A percentile compares a stretch with the other conserved stretches of the same genome.
Conservation (phyloP, 35 echinoderm and acorn worm genomes). For the Apostichopus japonicus region DNA sequence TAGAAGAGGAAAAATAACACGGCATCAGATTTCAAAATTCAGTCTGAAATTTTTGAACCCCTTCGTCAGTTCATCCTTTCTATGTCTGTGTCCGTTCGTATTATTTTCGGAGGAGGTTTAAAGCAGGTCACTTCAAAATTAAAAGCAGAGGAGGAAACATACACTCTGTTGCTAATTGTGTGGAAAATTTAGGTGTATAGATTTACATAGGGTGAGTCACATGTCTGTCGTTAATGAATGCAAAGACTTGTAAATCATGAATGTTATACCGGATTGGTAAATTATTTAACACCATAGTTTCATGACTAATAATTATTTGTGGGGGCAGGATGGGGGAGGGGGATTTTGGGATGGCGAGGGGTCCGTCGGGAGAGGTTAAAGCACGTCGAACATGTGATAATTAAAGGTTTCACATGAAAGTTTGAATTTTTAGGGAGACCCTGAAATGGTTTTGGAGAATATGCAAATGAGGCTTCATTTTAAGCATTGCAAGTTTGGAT, state of each 20-base stretch:
- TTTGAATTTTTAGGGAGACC: no score
- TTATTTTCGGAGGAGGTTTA: not conserved
- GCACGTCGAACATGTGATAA: no score
- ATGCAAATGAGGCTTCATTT: no score
- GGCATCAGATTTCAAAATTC: not conserved
- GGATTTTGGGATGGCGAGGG: no score
- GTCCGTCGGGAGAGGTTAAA: no score
- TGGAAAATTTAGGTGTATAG: constrained; percentile 4
- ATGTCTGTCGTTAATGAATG: not conserved
- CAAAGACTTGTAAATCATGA: not conserved
- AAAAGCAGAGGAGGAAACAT: not conserved
- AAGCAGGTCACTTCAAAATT: not conserved
- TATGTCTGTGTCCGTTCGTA: not conserved
- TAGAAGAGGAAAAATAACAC: constrained; percentile 2
- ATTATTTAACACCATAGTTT: no score
- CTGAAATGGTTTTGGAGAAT: no score
- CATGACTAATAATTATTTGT: no score
- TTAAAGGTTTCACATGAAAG: no score
- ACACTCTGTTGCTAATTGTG: not conserved
- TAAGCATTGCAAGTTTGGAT: no score
- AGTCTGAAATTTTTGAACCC: not conserved
- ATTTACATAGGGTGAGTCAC: not conserved
- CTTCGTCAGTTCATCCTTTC: not conserved
- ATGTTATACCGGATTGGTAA: not conserved
- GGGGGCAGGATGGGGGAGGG: no score